phyloP scores from a whole-genome alignment of 2,113 vertebrate species.

The Mormoops blainvillei region DNA sequence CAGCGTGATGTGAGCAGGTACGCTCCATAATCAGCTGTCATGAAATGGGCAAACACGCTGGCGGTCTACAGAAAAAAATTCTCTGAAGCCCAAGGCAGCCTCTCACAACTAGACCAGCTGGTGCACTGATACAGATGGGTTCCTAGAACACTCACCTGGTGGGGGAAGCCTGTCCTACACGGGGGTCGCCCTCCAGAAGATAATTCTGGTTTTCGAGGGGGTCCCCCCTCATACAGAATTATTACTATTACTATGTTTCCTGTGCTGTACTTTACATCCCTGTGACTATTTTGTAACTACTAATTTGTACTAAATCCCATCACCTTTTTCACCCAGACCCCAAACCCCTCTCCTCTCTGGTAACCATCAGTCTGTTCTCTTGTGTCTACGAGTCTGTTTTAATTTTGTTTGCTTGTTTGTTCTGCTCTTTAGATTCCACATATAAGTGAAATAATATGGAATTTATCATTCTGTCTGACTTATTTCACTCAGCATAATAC shows the following conservation, averaged over 20 bases:
- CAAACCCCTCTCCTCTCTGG: not conserved
- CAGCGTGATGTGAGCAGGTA: no score
- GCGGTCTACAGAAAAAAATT: no score
- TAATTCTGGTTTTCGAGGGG: no score
- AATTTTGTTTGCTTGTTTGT: not conserved
- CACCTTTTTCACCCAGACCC: not conserved
- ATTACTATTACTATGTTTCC: not conserved
- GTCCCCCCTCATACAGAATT: no score
- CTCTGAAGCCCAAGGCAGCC: no score
- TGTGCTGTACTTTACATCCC: not conserved
- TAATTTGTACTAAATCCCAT: not conserved
- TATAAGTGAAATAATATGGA: not conserved
- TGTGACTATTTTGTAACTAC: not conserved
- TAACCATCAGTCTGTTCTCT: not conserved
- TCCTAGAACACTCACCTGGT: no score
- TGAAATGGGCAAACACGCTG: no score
- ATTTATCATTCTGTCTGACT: not conserved
- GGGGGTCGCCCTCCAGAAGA: no score
- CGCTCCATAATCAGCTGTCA: no score
- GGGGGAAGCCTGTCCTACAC: no score
- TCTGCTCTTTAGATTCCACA: not conserved
- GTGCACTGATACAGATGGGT: no score
- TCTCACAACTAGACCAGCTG: no score
- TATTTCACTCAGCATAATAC: not conserved
- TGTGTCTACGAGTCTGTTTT: not conserved